These are phyloP conservation scores for Drosophila lutescens DNA, from an alignment of 2,888 invertebrate species.

Conservation along the genomic window DNA sequence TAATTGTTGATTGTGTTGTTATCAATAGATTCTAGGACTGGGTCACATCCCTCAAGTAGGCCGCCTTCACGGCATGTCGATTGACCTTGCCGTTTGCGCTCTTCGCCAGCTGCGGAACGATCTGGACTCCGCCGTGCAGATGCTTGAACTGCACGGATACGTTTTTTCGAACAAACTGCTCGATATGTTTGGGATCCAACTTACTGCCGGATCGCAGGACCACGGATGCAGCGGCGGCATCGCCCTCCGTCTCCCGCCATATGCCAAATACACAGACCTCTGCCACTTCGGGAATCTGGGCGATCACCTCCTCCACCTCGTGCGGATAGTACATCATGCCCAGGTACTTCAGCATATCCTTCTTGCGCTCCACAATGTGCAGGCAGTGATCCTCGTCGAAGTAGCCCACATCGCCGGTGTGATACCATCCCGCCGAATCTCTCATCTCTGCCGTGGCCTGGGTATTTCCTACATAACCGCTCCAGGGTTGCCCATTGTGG, in stretches of 20 bases:
- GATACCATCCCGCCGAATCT: conserved; percentile 81
- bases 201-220: conserved; percentile 59
- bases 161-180: conserved; percentile 51
- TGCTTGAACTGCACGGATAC: conserved; percentile 61
- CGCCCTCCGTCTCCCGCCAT: conserved; percentile 77
- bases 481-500: conserved; percentile 63
- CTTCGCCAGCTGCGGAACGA: conserved; percentile 69
- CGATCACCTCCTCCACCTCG: conserved; percentile 80
- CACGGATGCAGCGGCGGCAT: conserved; percentile 81
- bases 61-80: conserved; percentile 56
- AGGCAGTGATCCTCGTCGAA: conserved; percentile 81
- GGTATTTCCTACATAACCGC: conserved; percentile 80
- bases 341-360: conserved; percentile 77
- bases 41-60: conserved; percentile 36
- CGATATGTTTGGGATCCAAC: conserved; percentile 52
- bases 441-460: conserved; percentile 69
- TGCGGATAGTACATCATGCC: conserved; percentile 81
- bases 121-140: conserved; percentile 70
- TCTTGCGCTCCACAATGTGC: conserved; percentile 78
- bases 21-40: conserved; percentile 1
- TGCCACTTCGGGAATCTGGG: conserved; percentile 73
- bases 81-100: conserved; percentile 77
- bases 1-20: neutral
- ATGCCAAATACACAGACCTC: conserved; percentile 81
- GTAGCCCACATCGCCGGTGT: conserved; percentile 83